A percentile compares a stretch with the other conserved stretches of the same genome.
phyloP scores from a whole-genome alignment of 2,113 vertebrate genomes.

The Glaucomys volans region DNA sequence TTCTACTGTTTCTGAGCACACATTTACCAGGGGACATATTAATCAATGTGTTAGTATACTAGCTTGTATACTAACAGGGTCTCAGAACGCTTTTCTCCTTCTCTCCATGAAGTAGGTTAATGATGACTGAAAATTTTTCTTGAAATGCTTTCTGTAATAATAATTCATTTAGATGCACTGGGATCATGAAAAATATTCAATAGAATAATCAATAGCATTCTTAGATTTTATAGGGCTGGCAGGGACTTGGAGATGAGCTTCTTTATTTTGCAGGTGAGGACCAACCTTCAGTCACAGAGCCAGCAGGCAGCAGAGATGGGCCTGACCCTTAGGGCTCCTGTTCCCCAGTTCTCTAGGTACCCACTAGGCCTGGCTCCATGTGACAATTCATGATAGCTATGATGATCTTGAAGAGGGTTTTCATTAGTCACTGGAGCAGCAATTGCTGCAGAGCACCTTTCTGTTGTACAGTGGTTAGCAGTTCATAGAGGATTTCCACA shows the following conservation, averaged over 20 bases:
- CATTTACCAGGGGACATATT: constrained; percentile 8
- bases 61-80: background rate
- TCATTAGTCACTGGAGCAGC: background rate
- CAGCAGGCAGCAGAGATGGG: background rate
- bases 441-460: background rate
- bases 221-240: background rate
- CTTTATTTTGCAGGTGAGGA: background rate
- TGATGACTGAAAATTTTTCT: background rate
- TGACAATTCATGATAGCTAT: background rate
- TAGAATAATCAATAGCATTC: background rate
- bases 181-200: background rate
- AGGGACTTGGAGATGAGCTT: background rate
- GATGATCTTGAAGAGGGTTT: background rate
- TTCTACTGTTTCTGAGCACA: background rate
- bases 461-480: background rate
- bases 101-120: background rate
- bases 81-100: background rate
- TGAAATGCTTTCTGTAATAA: background rate
- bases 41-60: background rate
- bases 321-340: background rate
- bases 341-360: too few species aligned
- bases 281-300: background rate
- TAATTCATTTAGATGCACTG: background rate
- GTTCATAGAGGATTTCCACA: background rate
- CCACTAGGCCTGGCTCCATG: background rate